These are phyloP conservation scores for Leptarthrus brevirostris DNA, from an alignment of 2,888 invertebrate species.

Conservation along the genomic window DNA sequence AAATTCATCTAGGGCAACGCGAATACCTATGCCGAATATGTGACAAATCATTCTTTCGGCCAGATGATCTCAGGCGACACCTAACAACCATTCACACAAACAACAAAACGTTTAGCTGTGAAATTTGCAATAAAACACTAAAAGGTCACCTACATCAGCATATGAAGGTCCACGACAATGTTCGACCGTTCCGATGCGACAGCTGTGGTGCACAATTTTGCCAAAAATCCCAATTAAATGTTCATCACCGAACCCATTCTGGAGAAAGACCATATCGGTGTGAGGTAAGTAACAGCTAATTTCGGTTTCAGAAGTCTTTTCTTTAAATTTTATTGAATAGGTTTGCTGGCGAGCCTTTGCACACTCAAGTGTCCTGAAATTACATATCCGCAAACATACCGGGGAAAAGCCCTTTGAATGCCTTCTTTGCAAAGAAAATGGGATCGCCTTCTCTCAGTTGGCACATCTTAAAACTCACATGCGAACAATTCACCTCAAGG, in stretches of 20 bases:
- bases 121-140: conserved; percentile 82
- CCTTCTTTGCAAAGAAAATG: conserved; percentile 72
- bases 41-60: conserved; percentile 80
- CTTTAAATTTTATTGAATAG: conserved; percentile 32
- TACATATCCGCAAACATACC: conserved; percentile 85
- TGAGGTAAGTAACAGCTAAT: conserved; percentile 69
- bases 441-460: conserved; percentile 81
- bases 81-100: conserved; percentile 81
- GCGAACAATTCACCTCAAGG: conserved; percentile 83
- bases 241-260: conserved; percentile 86
- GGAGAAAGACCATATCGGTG: conserved; percentile 87
- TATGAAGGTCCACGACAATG: conserved; percentile 81
- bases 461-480: conserved; percentile 91
- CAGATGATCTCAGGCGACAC: conserved; percentile 77
- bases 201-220: conserved; percentile 84
- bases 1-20: conserved; percentile 77
- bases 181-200: conserved; percentile 80
- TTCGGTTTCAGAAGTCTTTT: not conserved
- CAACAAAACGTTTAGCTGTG: conserved; percentile 80
- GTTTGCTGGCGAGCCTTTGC: conserved; percentile 80
- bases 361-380: conserved; percentile 85
- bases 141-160: conserved; percentile 86
- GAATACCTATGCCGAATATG: conserved; percentile 85
- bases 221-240: conserved; percentile 85
- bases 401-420: conserved; percentile 87